Evolutionary conservation across 2,888 invertebrate genomes (phyloP).

Genomic region (Epirrhoe tristata): DNA sequence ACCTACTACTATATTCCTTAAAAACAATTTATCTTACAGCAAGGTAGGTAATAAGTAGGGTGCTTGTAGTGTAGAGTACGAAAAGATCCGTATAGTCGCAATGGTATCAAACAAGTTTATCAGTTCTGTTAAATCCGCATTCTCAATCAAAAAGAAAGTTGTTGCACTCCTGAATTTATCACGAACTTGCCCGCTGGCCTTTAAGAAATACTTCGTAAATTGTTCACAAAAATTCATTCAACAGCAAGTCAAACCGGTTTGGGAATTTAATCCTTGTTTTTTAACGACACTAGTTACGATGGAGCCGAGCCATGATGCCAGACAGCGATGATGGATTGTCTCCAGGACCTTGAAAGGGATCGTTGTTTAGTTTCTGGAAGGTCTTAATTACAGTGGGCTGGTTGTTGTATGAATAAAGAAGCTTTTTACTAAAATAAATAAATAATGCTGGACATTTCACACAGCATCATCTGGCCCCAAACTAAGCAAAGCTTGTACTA

Average conservation of each 20-base stretch:
- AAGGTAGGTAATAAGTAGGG: background rate
- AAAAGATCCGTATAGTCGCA: background rate
- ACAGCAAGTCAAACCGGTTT: slow-evolving; percentile 51
- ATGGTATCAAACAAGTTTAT: slow-evolving; percentile 8
- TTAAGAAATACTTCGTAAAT: slow-evolving; percentile 28
- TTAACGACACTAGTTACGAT: slow-evolving; percentile 48
- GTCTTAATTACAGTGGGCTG: slow-evolving; percentile 43
- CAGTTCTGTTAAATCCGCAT: slow-evolving; percentile 26
- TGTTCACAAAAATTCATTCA: slow-evolving; percentile 43
- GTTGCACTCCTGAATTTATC: slow-evolving; percentile 24
- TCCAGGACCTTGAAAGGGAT: slow-evolving; percentile 43
- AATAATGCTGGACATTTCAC: too few relatives aligned
- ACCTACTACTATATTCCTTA: too few relatives aligned
- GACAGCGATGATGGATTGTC: slow-evolving; percentile 53
- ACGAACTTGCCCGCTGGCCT: slow-evolving; percentile 30
- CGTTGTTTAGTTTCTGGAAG: slow-evolving; percentile 45
- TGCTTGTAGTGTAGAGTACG: background rate
- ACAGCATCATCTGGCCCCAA: too few relatives aligned
- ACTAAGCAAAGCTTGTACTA: too few relatives aligned
- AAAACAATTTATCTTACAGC: background rate
- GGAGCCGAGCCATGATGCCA: slow-evolving; percentile 43
- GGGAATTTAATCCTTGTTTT: slow-evolving; percentile 57
- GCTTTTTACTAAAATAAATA: background rate
- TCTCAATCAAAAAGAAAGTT: slow-evolving; percentile 39
- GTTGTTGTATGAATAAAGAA: slow-evolving; percentile 22